These are phyloP conservation scores for Acrobasis suavella DNA, from an alignment of 2,888 invertebrate species.

Conservation along the genomic window DNA sequence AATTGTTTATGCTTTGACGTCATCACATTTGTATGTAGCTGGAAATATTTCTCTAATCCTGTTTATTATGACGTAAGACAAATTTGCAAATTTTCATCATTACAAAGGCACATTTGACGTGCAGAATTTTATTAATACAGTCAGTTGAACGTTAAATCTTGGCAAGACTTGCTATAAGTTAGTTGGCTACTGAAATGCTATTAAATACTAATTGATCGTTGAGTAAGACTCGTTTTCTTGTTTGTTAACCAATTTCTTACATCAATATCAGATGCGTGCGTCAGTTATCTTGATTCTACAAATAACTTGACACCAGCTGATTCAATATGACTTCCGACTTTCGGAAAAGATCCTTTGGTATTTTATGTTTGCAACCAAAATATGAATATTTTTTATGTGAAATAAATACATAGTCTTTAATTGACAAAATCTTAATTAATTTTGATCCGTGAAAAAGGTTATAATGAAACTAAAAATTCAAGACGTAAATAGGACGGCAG, in stretches of 20 bases:
- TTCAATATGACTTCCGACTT: neutral
- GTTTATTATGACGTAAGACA: too few relatives aligned
- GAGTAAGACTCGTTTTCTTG: neutral
- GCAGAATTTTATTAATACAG: conserved; percentile 35
- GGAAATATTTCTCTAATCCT: too few relatives aligned
- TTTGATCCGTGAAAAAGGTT: neutral
- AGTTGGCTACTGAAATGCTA: conserved; percentile 19
- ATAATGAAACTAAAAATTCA: neutral
- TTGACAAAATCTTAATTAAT: too few relatives aligned
- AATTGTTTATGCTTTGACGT: too few relatives aligned
- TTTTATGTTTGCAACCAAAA: neutral
- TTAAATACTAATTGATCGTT: conserved; percentile 15
- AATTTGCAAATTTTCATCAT: too few relatives aligned
- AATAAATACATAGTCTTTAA: too few relatives aligned
- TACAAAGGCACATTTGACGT: neutral
- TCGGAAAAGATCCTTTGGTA: neutral
- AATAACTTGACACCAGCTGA: neutral
- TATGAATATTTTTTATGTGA: too few relatives aligned
- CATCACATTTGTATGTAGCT: too few relatives aligned
- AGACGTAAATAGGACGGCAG: neutral
- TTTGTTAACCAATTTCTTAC: neutral
- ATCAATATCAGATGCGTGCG: neutral
- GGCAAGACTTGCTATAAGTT: conserved; percentile 5
- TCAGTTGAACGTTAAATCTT: conserved; percentile 31
- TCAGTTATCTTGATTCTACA: neutral